Percentiles rank a stretch among this genome's conserved stretches.
These are phyloP conservation scores for Mastomys coucha DNA, from an alignment of 2,113 vertebrate species.

Conservation along the genomic window DNA sequence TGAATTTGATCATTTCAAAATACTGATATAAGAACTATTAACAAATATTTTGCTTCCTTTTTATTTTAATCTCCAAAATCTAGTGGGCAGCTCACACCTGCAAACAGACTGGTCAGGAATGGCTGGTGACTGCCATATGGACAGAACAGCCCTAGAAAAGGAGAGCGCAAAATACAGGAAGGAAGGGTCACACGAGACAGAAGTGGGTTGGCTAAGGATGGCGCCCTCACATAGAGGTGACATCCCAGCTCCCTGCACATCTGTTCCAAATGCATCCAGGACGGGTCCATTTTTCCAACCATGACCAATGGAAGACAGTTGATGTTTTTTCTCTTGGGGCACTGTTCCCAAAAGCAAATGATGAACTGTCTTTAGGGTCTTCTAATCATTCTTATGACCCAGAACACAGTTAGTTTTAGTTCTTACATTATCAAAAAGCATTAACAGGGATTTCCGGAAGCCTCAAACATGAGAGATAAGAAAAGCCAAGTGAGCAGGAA, in stretches of 20 bases:
- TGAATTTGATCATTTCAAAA: background rate
- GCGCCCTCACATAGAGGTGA: background rate
- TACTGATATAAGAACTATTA: background rate
- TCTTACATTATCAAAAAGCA: background rate
- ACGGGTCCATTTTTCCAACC: background rate
- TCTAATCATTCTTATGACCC: background rate
- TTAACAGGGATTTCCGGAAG: background rate
- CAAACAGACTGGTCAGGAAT: background rate
- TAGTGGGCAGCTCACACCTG: background rate
- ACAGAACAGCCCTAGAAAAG: background rate
- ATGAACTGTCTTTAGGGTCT: background rate
- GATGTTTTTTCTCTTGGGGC: background rate
- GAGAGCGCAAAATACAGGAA: background rate
- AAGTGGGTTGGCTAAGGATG: background rate
- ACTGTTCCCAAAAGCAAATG: background rate
- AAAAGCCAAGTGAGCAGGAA: background rate
- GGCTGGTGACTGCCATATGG: background rate
- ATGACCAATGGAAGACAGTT: background rate
- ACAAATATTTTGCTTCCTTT: background rate
- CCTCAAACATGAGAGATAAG: background rate
- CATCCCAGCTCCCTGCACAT: background rate
- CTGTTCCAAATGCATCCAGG: background rate
- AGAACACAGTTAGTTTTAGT: background rate
- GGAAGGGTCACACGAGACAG: background rate
- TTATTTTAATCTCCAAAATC: slow-evolving; percentile 3